A percentile compares a stretch with the other conserved stretches of the same genome.
These are phyloP conservation scores for Drosophila trapezifrons DNA, from an alignment of 1,140 invertebrate genomes.

Conservation along the genomic window DNA sequence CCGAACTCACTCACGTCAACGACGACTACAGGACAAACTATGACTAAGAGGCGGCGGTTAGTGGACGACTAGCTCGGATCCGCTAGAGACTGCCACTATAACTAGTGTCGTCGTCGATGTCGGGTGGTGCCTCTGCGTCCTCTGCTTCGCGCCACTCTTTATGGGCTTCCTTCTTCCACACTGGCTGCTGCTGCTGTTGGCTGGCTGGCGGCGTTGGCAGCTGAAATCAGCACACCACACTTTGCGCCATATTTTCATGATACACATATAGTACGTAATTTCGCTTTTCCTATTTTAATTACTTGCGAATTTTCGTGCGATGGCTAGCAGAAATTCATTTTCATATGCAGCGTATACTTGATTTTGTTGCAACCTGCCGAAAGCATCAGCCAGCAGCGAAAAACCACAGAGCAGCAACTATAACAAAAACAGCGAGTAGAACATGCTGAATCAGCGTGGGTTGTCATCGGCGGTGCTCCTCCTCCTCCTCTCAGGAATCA, in stretches of 20 bases:
- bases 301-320: slow-evolving; percentile 68
- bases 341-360: slow-evolving; percentile 65
- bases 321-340: slow-evolving; percentile 52
- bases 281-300: slow-evolving; percentile 76
- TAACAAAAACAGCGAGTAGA: slow-evolving; percentile 37
- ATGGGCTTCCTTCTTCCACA: slow-evolving; percentile 57
- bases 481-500: slow-evolving; percentile 6
- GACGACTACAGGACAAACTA: slow-evolving; percentile 59
- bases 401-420: slow-evolving; percentile 21
- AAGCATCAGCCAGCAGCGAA: slow-evolving; percentile 25
- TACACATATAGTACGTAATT: slow-evolving; percentile 32
- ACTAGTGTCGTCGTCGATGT: slow-evolving; percentile 38
- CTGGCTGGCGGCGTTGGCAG: slow-evolving; percentile 33
- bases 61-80: slow-evolving; percentile 42
- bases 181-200: slow-evolving; percentile 6
- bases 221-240: slow-evolving; percentile 50
- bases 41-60: slow-evolving; percentile 63
- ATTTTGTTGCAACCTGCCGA: slow-evolving; percentile 59
- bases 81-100: slow-evolving; percentile 56
- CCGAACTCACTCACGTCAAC: slow-evolving; percentile 48
- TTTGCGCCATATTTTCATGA: slow-evolving; percentile 50
- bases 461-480: slow-evolving; percentile 31
- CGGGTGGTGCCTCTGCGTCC: slow-evolving; percentile 12
- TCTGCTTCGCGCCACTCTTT: slow-evolving; percentile 50
- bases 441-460: slow-evolving; percentile 49